Conservation (phyloP, 2,113 vertebrate species). For the Corythoichthys intestinalis region DNA sequence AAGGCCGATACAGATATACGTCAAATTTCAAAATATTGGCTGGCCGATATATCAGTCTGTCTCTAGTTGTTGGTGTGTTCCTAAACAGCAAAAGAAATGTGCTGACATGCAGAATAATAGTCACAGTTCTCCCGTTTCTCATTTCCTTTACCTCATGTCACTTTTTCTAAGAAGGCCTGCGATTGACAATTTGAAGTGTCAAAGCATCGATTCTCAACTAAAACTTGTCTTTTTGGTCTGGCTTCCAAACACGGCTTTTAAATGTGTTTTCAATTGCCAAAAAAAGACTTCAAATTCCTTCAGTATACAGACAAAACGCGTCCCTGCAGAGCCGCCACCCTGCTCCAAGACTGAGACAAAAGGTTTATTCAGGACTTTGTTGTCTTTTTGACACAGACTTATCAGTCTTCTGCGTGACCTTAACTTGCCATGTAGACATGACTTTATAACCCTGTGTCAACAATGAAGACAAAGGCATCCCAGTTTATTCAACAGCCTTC, state of each 20-base stretch:
- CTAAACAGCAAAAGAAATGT: constrained; percentile 6
- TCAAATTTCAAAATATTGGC: no score
- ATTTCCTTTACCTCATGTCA: constrained; percentile 24
- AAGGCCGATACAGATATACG: no score
- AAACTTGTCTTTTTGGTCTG: constrained; percentile 10
- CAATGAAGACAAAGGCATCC: constrained; percentile 44
- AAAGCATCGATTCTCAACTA: constrained; percentile 19
- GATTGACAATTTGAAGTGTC: constrained; percentile 29
- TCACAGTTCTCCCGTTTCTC: constrained; percentile 19
- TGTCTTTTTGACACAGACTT: constrained; percentile 54
- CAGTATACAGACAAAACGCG: constrained; percentile 20
- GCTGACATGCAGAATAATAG: constrained; percentile 20
- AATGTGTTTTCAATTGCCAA: background rate
- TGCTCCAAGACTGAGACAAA: constrained; percentile 56
- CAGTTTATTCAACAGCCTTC: constrained; percentile 24
- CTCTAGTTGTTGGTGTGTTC: background rate
- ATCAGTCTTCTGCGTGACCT: constrained; percentile 58
- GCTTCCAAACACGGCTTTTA: constrained; percentile 1
- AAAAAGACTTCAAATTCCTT: constrained; percentile 11
- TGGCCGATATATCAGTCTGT: no score
- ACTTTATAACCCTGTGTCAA: constrained; percentile 62
- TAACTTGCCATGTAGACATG: constrained; percentile 65
- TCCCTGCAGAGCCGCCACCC: constrained; percentile 1
- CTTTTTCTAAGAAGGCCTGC: constrained; percentile 18
- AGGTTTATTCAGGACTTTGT: constrained; percentile 58